Evolutionary conservation across 2,113 vertebrate species (phyloP).

Genomic region (Corydoras maculifer): DNA sequence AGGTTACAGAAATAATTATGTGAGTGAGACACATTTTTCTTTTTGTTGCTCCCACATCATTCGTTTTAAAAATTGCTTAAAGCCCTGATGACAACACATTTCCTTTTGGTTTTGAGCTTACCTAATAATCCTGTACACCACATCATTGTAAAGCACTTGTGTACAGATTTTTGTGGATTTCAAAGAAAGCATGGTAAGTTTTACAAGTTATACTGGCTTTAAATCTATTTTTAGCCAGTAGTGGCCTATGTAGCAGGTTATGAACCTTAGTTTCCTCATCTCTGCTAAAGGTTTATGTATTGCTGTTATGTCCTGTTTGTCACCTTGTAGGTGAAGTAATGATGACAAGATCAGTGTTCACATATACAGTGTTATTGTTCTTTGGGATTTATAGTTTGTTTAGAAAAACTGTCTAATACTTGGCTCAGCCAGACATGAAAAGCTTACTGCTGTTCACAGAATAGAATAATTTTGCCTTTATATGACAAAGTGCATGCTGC

Average conservation of each 20-base stretch:
- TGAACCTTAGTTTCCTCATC: background rate
- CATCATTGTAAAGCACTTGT: slow-evolving; percentile 33
- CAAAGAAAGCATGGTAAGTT: background rate
- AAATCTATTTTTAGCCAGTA: background rate
- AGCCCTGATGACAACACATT: background rate
- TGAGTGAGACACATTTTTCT: slow-evolving; percentile 4
- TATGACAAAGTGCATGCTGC: slow-evolving; percentile 17
- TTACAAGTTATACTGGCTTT: background rate
- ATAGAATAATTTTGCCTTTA: slow-evolving; percentile 12
- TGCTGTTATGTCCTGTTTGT: slow-evolving; percentile 28
- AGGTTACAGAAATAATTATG: too few relatives aligned
- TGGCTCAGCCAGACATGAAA: slow-evolving; percentile 5
- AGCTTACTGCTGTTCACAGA: slow-evolving; percentile 4
- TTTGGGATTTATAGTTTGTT: slow-evolving; percentile 36
- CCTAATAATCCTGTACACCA: background rate
- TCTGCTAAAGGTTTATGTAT: slow-evolving; percentile 19
- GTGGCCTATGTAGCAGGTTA: background rate
- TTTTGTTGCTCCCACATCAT: slow-evolving; percentile 1
- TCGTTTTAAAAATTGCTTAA: background rate
- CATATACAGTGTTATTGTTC: slow-evolving; percentile 49
- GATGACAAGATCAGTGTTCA: slow-evolving; percentile 36
- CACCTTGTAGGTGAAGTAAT: slow-evolving; percentile 14
- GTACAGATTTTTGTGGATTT: slow-evolving; percentile 25
- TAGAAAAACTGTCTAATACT: slow-evolving; percentile 32
- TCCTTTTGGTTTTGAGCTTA: too few relatives aligned